phyloP scores from a whole-genome alignment of 1,140 invertebrate genomes.

The Caenorhabditis latens region DNA sequence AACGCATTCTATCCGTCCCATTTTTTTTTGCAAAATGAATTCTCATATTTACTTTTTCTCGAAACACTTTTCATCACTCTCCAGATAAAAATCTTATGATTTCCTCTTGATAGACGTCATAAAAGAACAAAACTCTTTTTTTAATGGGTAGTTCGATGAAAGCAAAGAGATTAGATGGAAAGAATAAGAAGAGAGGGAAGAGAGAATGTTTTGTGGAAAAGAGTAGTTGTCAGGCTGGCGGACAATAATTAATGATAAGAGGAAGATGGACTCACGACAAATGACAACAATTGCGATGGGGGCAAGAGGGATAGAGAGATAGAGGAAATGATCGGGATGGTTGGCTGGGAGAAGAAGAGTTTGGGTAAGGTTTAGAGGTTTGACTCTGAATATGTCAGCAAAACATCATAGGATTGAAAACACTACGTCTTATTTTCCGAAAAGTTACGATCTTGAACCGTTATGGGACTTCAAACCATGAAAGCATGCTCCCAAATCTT shows the following conservation, averaged over 20 bases:
- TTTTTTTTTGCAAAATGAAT: too few relatives aligned
- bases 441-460: too few relatives aligned
- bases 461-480: too few relatives aligned
- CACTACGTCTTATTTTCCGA: too few relatives aligned
- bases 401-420: too few relatives aligned
- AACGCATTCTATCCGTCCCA: too few relatives aligned
- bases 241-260: slow-evolving; percentile 36
- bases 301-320: background rate
- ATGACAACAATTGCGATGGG: background rate
- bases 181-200: background rate
- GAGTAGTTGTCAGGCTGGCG: background rate
- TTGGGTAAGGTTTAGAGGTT: too few relatives aligned
- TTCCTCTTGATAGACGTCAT: background rate
- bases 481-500: too few relatives aligned
- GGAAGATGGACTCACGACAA: slow-evolving; percentile 25
- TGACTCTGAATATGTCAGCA: too few relatives aligned
- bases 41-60: too few relatives aligned
- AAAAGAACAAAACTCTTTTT: background rate
- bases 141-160: slow-evolving; percentile 7
- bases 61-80: background rate
- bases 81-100: slow-evolving; percentile 30
- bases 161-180: background rate
- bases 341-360: background rate
- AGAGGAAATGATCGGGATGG: background rate
- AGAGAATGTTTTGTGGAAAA: slow-evolving; percentile 14